Evolutionary conservation across 2,888 invertebrate genomes (phyloP).

Genomic region (Congeria kusceri): DNA sequence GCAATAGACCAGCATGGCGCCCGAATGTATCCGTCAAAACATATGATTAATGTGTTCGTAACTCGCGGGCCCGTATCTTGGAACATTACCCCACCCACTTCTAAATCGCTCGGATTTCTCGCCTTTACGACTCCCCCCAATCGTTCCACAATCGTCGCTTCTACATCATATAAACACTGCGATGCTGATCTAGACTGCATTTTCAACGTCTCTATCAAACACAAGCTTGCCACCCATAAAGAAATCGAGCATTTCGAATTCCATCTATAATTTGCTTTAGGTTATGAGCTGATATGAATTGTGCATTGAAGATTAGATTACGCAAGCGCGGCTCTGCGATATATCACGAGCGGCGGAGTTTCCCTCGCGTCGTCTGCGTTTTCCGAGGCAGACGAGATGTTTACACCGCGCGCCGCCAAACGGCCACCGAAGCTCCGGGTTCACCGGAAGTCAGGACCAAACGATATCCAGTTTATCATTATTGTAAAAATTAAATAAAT

Average conservation of each 20-base stretch:
- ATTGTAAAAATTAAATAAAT: no score
- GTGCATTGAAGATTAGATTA: slow-evolving; percentile 39
- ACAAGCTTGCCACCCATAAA: slow-evolving; percentile 40
- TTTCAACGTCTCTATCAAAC: slow-evolving; percentile 19
- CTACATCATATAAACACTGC: slow-evolving; percentile 1
- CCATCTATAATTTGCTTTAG: slow-evolving; percentile 42
- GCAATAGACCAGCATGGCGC: slow-evolving; percentile 34
- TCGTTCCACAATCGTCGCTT: no score
- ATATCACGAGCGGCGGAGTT: background rate
- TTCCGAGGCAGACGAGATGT: background rate
- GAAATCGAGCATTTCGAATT: slow-evolving; percentile 44
- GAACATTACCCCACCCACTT: slow-evolving; percentile 9
- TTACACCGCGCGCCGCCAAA: background rate
- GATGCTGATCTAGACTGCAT: background rate
- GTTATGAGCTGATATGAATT: slow-evolving; percentile 35
- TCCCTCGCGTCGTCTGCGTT: background rate
- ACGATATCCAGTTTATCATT: no score
- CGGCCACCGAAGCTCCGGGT: background rate
- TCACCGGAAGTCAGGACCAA: no score
- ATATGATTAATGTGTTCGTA: slow-evolving; percentile 39
- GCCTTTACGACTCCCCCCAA: background rate
- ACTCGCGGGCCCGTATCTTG: slow-evolving; percentile 3
- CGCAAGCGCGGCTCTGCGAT: background rate
- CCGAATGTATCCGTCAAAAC: slow-evolving; percentile 38
- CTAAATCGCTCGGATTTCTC: background rate